Base-by-base conservation (phyloP, 2,113 vertebrate species). In the Myxocyprinus asiaticus region DNA sequence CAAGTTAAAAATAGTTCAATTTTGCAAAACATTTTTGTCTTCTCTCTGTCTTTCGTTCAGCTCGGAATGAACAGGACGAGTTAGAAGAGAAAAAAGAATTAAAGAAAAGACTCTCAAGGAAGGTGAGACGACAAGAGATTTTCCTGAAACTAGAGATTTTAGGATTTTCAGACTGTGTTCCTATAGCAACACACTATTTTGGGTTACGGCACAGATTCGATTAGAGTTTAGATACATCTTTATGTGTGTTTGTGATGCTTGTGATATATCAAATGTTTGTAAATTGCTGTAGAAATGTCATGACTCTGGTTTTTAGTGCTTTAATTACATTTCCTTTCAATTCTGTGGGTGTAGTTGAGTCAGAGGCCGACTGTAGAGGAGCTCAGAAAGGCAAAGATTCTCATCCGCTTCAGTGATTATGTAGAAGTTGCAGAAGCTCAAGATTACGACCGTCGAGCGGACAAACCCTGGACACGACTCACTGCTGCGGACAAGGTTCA, bases 361-460 rank as follows among this genome's bases (percentile, higher is more conserved):
- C 96, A 99, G 85, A 94, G 98, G 86, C 98, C 98, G 22, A 99
- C 98, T 0, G 98, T 99, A 44, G 97, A 99, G 90, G 97, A 98
- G 86, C 90, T 99, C 50, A 91, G 98, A 43, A 97, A 99, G 82
- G 95, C 96, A 3, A 98, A 97, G 89, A 99, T 99, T 88, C 95
- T 99, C 51, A 99, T 98, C 85, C 97, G 96, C 83, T 99, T 99
- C 91, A 99, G 96, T 0, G 98, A 99, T 92, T 99, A 99, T 0
- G 98, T 99, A 89, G 98, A 99, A 81, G 95, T 99, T 44, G 96
- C 98, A 0, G 96, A 99, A 0, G 97, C 97, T 10, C 98, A 99
- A 92, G 97, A 99, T 89, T 99, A 99, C 0, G 98, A 99, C 92
- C 90, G 98, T 73, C 93, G 97, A 79, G 98, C 98, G 0, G 98